Evolutionary conservation across 2,797 vertebrate genomes (phyloP), one percentile per base, ranked within the genome.

Genomic region (Lophius americanus): DNA sequence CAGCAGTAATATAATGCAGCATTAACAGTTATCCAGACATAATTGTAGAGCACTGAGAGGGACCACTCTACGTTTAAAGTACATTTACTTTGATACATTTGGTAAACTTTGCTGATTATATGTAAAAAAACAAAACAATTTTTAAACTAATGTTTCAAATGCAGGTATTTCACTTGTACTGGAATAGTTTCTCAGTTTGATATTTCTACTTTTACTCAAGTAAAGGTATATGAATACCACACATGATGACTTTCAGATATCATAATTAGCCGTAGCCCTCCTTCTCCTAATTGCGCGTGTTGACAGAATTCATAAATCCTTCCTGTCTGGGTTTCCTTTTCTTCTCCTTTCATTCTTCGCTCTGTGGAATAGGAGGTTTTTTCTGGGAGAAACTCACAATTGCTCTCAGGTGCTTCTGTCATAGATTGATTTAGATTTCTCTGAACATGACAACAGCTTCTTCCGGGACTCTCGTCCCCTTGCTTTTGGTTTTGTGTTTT

Each of bases 281-380:
- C 23, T 23, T 23, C 23, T 42, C n/a, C 43, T 70, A 50, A 72
- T 56, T 81, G 65, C 36, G 38, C 3, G 2, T 44, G 52, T 46
- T 68, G 72, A 72, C 62, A 68, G 61, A 60, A 60, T 62, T 76
- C 58, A 62, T 82, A 60, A 76, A 77, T 78, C 70, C 75, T 70
- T 79, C 65, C 70, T 65, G 60, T 55, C 58, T 14, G 54, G 42
- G 38, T 75, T 78, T 79, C 70, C 63, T 70, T 76, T 61, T 47
- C 63, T 64, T 51, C 58, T 69, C 63, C 35, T 55, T 3, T 12
- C 54, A 50, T 68, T 38, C 7, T 4, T 38, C 7, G 4, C 4
- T 38, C 37, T 38, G 37, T 38, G 4, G 4, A 7, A 1, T 38
- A 38, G 37, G 6, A 41, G 39, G 39, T 46, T 14, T 51, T 41